phyloP scores from a whole-genome alignment of 2,888 invertebrate genomes.

The Meta bourneti region DNA sequence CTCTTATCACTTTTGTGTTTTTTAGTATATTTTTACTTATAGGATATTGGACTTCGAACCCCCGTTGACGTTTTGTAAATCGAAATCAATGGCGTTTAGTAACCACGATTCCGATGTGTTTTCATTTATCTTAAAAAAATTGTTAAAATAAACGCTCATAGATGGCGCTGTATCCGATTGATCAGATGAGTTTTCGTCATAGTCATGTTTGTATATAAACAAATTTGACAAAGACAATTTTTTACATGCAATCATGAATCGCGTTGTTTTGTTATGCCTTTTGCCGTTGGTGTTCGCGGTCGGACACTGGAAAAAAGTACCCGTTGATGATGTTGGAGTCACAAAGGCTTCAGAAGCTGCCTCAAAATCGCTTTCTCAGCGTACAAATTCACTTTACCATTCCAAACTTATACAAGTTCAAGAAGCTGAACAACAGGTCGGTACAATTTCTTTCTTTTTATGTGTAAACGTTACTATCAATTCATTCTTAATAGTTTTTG shows the following conservation, averaged over 20 bases:
- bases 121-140: not conserved
- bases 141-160: not conserved
- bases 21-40: too few relatives aligned
- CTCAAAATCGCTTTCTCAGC: constrained; percentile 33
- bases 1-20: too few relatives aligned
- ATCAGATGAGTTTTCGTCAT: constrained; percentile 6
- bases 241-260: constrained; percentile 32
- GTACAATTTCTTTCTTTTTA: not conserved
- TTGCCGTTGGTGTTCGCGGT: constrained; percentile 42
- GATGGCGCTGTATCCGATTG: constrained; percentile 19
- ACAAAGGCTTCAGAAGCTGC: constrained; percentile 38
- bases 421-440: constrained; percentile 66
- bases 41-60: too few relatives aligned
- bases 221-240: constrained; percentile 11
- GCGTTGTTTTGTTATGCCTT: constrained; percentile 8
- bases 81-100: too few relatives aligned
- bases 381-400: constrained; percentile 59
- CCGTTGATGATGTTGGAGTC: constrained; percentile 29
- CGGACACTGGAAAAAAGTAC: constrained; percentile 56
- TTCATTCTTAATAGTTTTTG: not conserved
- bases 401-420: constrained; percentile 49
- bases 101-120: too few relatives aligned
- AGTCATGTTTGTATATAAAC: constrained; percentile 33
- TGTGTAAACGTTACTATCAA: not conserved
- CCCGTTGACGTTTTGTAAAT: too few relatives aligned